Conservation (phyloP, 2,113 vertebrate species). For the Tetraodon nigroviridis region DNA sequence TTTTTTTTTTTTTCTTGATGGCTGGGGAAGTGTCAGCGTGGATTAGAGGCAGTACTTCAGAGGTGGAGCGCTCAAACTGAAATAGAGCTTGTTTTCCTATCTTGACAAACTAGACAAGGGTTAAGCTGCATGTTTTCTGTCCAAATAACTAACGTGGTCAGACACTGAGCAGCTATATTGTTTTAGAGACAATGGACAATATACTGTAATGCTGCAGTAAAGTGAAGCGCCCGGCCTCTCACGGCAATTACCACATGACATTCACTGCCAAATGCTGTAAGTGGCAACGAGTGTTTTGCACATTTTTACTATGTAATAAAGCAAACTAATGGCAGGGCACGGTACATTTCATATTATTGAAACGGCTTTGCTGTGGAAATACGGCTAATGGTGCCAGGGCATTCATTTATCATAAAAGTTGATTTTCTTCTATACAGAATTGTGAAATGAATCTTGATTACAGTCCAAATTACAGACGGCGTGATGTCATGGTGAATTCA, state of each 20-base stretch:
- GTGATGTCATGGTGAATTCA: conserved; percentile 7
- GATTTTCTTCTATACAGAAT: conserved; percentile 12
- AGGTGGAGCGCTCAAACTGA: conserved; percentile 22
- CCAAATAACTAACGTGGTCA: conserved; percentile 36
- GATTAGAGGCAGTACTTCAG: conserved; percentile 41
- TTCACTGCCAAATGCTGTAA: conserved; percentile 10
- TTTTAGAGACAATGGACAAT: conserved; percentile 32
- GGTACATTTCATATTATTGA: conserved; percentile 23
- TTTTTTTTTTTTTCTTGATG: conserved; percentile 37
- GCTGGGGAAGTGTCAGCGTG: conserved; percentile 20
- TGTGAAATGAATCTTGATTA: conserved; percentile 8
- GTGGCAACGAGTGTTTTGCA: conserved; percentile 22
- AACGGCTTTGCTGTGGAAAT: conserved; percentile 13
- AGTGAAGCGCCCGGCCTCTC: conserved; percentile 7
- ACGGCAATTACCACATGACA: conserved; percentile 20
- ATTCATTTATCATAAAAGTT: conserved; percentile 15
- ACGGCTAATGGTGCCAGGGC: conserved; percentile 1
- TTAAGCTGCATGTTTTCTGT: conserved; percentile 41
- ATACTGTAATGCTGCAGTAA: conserved; percentile 7
- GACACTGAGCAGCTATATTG: conserved; percentile 18
- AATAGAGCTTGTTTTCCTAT: conserved; percentile 41
- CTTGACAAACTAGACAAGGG: conserved; percentile 31
- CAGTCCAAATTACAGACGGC: conserved; percentile 20
- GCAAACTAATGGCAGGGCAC: background rate
- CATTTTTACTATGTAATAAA: conserved; percentile 26